Evolutionary conservation across 2,113 vertebrate genomes (phyloP), one percentile per base, ranked within the genome.

Genomic region (Hepsetus odoe): DNA sequence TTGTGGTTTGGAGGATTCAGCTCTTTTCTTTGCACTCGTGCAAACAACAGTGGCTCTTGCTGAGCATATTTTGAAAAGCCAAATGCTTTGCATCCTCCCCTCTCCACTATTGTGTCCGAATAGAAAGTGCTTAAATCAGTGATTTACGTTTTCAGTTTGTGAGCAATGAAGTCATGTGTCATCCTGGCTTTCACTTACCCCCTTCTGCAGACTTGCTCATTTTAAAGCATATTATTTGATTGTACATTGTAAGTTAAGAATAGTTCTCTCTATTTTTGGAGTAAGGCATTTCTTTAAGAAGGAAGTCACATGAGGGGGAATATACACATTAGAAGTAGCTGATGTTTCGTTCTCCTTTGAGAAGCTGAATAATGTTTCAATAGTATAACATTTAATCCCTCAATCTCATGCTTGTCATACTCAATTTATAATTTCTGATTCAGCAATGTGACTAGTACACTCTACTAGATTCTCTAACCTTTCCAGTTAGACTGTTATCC

Each of bases 91-190:
- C 24, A 3, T 26, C 26, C 26, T 16, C 4, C 13, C 3, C 33
- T 64, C 42, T 74, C 59, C 18, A 33, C 40, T 33, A 24, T n/a
- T 46, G 8, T 6, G 2, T 4, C 40, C 53, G 59, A 53, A 65
- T 65, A 51, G 73, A 51, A 75, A 65, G 32, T 75, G 73, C 44
- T 53, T 75, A 20, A 65, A 20, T 22, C 7, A 14, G 46, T 16
- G 44, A 40, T 75, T 62, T 38, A 35, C 22, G 20, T 53, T 53
- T 30, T 51, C 38, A 22, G 26, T 44, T 44, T 35, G 38, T 13
- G 56, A 13, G 38, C 55, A 13, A 26, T 73, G 71, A 42, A 18
- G 35, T 30, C 26, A 24, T 13, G 16, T 56, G 35, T n/a, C 56
- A 22, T 6, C 18, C 58, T 33, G 38, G 20, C 30, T 75, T 35